Evolutionary conservation across 1,140 invertebrate genomes (phyloP).

Genomic region (Lamellibrachia luymesi): DNA sequence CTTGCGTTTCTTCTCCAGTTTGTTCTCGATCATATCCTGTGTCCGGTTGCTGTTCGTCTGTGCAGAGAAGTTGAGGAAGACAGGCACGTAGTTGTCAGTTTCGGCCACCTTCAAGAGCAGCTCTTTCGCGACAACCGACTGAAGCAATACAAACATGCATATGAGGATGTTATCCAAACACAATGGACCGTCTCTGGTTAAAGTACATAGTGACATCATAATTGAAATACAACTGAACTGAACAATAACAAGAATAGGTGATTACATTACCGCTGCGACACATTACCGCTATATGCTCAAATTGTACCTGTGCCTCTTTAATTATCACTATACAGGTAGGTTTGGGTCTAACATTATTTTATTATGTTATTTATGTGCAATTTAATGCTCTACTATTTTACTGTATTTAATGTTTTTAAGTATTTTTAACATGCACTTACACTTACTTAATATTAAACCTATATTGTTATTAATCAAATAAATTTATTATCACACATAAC

Average conservation of each 20-base stretch:
- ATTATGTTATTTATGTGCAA: no score
- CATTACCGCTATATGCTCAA: no score
- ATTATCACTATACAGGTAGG: no score
- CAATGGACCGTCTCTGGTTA: background rate
- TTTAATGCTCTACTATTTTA: no score
- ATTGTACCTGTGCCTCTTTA: no score
- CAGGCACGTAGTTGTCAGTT: constrained; percentile 67
- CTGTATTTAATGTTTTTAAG: no score
- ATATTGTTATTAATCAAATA: no score
- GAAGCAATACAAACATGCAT: constrained; percentile 21
- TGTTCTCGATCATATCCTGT: constrained; percentile 58
- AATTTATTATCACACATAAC: background rate
- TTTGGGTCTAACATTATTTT: no score
- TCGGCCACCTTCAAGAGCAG: constrained; percentile 68
- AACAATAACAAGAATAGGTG: background rate
- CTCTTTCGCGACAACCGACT: constrained; percentile 75
- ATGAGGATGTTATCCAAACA: background rate
- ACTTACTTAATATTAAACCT: no score
- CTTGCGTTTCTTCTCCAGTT: constrained; percentile 59
- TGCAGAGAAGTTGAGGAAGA: constrained; percentile 83
- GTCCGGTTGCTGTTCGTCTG: constrained; percentile 73
- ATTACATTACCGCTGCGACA: no score
- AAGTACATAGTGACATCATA: background rate
- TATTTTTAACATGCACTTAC: no score
- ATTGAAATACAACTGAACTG: background rate